These are phyloP conservation scores for Ruditapes philippinarum DNA, from an alignment of 1,140 invertebrate species.

Conservation along the genomic window DNA sequence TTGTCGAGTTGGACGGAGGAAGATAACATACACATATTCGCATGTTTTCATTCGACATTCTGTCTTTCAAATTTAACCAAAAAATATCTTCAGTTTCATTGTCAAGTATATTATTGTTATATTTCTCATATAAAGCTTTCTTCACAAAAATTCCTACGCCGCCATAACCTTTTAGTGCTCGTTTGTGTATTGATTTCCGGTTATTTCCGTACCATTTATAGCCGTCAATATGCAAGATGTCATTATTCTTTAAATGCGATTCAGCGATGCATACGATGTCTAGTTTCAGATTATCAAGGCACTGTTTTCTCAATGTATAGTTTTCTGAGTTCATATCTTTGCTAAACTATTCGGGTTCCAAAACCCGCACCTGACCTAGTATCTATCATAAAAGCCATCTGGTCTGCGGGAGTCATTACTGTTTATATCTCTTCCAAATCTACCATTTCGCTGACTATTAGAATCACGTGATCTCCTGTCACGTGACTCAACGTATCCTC, in stretches of 20 bases:
- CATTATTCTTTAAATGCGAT: conserved; percentile 37
- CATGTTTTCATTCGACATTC: conserved; percentile 7
- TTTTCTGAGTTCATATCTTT: too few species aligned
- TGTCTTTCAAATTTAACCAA: conserved; percentile 44
- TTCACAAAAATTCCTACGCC: conserved; percentile 48
- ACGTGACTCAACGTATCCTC: too few species aligned
- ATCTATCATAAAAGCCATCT: neutral
- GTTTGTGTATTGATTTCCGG: conserved; percentile 38
- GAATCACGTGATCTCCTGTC: too few species aligned
- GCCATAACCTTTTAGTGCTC: conserved; percentile 49
- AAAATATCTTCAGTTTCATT: conserved; percentile 37
- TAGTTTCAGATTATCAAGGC: conserved; percentile 34
- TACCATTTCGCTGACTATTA: too few species aligned
- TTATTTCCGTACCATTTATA: conserved; percentile 59
- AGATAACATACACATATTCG: conserved; percentile 46
- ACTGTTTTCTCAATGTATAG: neutral
- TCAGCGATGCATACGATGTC: conserved; percentile 60
- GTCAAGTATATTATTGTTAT: conserved; percentile 16
- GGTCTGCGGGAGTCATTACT: too few species aligned
- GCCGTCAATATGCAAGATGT: conserved; percentile 25
- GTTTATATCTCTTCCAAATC: too few species aligned
- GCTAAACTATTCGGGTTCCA: too few species aligned
- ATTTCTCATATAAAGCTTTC: neutral
- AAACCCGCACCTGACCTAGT: too few species aligned
- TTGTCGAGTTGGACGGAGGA: conserved; percentile 33